Evolutionary conservation across 2,888 invertebrate genomes (phyloP), one percentile per base, ranked within the genome.

Genomic region (Kryphioiulus occultus): DNA sequence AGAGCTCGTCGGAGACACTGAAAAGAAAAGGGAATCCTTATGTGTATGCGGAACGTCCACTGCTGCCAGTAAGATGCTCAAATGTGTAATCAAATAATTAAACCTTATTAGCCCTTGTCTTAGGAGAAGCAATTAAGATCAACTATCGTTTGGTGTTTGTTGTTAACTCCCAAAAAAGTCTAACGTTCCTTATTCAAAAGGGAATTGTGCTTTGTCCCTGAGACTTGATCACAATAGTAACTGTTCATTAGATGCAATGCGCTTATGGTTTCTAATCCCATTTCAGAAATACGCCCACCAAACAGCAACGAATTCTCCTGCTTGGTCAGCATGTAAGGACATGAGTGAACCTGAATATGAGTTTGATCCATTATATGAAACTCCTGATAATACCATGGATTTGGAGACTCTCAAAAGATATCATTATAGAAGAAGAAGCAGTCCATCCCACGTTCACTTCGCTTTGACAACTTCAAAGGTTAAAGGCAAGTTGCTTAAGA

Each of bases 371-470:
- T n/a, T 85, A 10, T 85, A 85, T 22, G 85, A 85, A 35, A 85
- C 85, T 39, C 85, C 85, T 7, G 85, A 85, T 39, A 85, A 22
- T 85, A 22, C 85, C 35, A 39, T 35, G 85, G 42, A 85, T 85
- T 22, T 12, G 12, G 85, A 85, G 9, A n/a, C 19, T 19, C 22
- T 85, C 39, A 85, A 39, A 85, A 35, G 39, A 85, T 39, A 82
- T 32, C 82, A 85, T 85, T 39, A 85, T 35, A 30, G 82, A 15
- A 26, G 85, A 35, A 85, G 85, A 42, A 85, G 85, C 22, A 85
- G 85, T 35, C 42, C 85, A 85, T 35, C 85, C 30, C 35, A 42
- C 42, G 42, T 42, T 39, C 85, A 85, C 22, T 85, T 35, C n/a
- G 30, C 30, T 82, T 85, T 85, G 39, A 30, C 42, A 82, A 26